Evolutionary conservation across 2,797 vertebrate species (phyloP).

Genomic region (Chiroxiphia lanceolata): DNA sequence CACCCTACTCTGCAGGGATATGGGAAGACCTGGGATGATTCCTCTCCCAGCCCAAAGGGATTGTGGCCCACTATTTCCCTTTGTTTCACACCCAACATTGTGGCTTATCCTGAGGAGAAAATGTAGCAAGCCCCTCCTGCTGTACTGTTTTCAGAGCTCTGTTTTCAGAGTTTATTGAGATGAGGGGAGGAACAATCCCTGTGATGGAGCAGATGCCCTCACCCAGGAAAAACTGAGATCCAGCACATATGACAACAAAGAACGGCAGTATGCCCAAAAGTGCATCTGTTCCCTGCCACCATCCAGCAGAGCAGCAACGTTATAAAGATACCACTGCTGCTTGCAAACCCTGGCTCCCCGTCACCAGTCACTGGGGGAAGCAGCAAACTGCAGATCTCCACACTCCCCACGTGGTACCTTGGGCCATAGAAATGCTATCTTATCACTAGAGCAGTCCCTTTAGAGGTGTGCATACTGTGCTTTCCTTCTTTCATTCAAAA

Average conservation of each 20-base stretch:
- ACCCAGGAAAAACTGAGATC: not conserved
- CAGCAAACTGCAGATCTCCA: not conserved
- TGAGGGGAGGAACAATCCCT: not conserved
- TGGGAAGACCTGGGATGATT: not conserved
- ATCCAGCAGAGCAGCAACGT: not conserved
- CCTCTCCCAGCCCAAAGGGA: not conserved
- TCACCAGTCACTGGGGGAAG: not conserved
- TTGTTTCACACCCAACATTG: not conserved
- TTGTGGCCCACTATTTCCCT: not conserved
- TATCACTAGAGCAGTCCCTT: not conserved
- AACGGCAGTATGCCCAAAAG: not conserved
- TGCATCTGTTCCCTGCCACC: not conserved
- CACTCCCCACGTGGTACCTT: accelerated
- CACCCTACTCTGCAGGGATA: not conserved
- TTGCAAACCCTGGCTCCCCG: not conserved
- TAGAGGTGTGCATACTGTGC: not conserved
- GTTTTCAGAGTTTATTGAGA: not conserved
- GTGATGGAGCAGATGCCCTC: not conserved
- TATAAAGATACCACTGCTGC: not conserved
- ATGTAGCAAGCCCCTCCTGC: not conserved
- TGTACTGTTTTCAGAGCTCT: not conserved
- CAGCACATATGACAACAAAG: not conserved
- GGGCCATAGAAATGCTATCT: not conserved
- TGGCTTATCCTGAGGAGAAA: not conserved
- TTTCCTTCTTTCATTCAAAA: not conserved